These are phyloP conservation scores for Patiria pectinifera DNA, from an alignment of 53 echinoderm and acorn worm species.

Conservation along the genomic window DNA sequence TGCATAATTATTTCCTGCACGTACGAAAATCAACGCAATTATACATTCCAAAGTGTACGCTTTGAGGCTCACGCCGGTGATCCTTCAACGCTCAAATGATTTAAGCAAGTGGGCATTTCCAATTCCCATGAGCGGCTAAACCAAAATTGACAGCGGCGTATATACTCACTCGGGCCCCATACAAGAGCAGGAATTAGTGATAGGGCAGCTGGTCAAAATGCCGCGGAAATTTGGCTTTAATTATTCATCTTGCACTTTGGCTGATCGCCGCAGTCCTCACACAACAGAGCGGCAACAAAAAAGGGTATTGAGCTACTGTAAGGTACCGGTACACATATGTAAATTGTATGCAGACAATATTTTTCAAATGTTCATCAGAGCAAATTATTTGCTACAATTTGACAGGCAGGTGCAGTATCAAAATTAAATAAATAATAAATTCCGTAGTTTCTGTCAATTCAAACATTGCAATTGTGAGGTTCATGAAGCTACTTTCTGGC, in stretches of 20 bases:
- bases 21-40: not conserved
- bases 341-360: too few relatives aligned
- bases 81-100: not conserved
- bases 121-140: not conserved
- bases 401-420: too few relatives aligned
- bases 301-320: not conserved
- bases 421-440: too few relatives aligned
- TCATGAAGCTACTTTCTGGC: too few relatives aligned
- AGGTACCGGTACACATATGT: too few relatives aligned
- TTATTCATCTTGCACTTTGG: slow-evolving; percentile 27
- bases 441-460: too few relatives aligned
- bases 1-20: not conserved
- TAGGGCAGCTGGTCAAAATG: slow-evolving; percentile 33
- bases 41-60: not conserved
- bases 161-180: not conserved
- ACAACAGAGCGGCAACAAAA: not conserved
- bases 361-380: too few relatives aligned
- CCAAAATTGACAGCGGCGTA: not conserved
- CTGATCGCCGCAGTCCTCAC: not conserved
- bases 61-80: not conserved
- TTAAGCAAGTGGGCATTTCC: not conserved
- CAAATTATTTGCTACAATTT: too few relatives aligned
- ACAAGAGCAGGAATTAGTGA: not conserved
- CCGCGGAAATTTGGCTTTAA: slow-evolving; percentile 25
- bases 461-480: too few relatives aligned